These are phyloP conservation scores for Danionella cerebrum DNA, from an alignment of 2,113 vertebrate species.

Conservation along the genomic window DNA sequence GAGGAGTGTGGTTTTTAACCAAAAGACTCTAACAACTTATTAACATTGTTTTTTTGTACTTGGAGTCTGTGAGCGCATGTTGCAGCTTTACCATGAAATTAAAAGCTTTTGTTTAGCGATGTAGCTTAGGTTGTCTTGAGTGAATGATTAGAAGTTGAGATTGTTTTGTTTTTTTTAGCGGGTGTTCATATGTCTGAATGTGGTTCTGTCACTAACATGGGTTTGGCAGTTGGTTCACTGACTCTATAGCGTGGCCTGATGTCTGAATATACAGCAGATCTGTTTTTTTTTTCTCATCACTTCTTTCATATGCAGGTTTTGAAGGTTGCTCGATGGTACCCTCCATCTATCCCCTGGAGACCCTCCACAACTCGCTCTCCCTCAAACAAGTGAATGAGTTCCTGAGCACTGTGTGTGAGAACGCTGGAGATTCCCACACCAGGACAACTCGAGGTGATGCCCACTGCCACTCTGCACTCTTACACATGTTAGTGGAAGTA, in stretches of 20 bases:
- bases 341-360: conserved; percentile 94
- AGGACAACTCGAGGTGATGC: conserved; percentile 74
- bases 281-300: conserved; percentile 49
- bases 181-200: background rate
- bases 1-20: background rate
- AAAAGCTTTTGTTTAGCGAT: background rate
- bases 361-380: conserved; percentile 96
- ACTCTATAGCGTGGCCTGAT: background rate
- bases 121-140: background rate
- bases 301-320: conserved; percentile 76
- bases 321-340: conserved; percentile 99
- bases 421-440: conserved; percentile 68
- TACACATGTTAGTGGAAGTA: too few relatives aligned
- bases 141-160: background rate
- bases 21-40: background rate
- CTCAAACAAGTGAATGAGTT: conserved; percentile 90
- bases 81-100: background rate
- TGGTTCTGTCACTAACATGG: conserved; percentile 28
- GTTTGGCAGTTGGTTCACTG: conserved; percentile 1
- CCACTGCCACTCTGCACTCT: background rate
- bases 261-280: background rate
- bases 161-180: too few relatives aligned
- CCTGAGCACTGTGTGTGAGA: conserved; percentile 77
- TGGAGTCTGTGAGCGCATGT: background rate
- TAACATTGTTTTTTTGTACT: background rate